Evolutionary conservation across 2,797 vertebrate genomes (phyloP).

Genomic region (Falco columbarius): DNA sequence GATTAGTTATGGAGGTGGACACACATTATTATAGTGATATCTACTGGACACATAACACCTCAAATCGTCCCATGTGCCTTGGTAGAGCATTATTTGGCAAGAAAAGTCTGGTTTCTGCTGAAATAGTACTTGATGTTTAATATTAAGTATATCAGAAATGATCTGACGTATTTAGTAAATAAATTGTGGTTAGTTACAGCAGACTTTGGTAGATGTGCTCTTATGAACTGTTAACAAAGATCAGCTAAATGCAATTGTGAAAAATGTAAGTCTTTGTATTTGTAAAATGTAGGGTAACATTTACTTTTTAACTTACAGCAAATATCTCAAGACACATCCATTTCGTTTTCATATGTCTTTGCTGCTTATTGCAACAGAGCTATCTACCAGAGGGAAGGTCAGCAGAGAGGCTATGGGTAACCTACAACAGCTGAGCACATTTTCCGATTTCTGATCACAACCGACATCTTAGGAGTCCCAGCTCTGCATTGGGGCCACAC

Average conservation of each 20-base stretch:
- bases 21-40: neutral
- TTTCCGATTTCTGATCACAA: neutral
- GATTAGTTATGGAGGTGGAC: neutral
- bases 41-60: neutral
- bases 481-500: neutral
- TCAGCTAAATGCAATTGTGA: neutral
- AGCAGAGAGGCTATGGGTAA: neutral
- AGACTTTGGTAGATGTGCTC: neutral
- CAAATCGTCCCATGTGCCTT: neutral
- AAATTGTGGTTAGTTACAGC: neutral
- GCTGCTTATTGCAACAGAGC: neutral
- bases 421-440: neutral
- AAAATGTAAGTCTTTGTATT: neutral
- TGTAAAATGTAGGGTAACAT: neutral
- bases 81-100: neutral
- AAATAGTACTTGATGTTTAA: neutral
- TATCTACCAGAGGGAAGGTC: neutral
- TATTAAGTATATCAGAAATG: neutral
- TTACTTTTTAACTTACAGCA: neutral
- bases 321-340: neutral
- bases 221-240: neutral
- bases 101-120: neutral
- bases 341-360: neutral
- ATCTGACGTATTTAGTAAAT: neutral
- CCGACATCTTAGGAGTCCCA: neutral